Base-by-base conservation (phyloP, 2,888 invertebrate species). In the Dynastes grantii region DNA sequence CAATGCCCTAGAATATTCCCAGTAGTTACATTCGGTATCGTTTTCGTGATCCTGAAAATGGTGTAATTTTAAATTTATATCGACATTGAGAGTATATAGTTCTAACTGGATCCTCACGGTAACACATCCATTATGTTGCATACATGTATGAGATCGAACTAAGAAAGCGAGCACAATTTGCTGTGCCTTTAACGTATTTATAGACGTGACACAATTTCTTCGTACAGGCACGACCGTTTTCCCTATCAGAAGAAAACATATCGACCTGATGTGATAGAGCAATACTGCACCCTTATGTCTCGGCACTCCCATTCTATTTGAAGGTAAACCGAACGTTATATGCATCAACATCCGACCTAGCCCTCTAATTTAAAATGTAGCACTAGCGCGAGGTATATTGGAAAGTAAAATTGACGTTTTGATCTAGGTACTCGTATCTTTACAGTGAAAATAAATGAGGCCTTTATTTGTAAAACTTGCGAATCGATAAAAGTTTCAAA, bases 341-440 rank as follows among this genome's bases (percentile, higher is more conserved):
- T 45, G 40, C 37, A 58, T 58, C 58, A 40, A 73, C 58, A 58
- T 73, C 73, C 45, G 27, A 73, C 73, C 73, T 61, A 73, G 40
- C 73, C 73, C 40, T 73, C 29, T 22, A 27, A 37, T 73, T 73
- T 61, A 45, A 73, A 68, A 68, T 51, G 29, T 51, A 51, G 49
- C 27, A n/a, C 55, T 55, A 55, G 55, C 22, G 55, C 5, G 22
- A 55, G n/a, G 8, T 55, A 55, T 22, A 27, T 55, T 55, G 27
- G 22, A 55, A 55, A 9, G 55, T 55, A 22, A 4, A 55, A 22
- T 55, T 55, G 55, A 55, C 22, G 55, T 22, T 55, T 55, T 27
- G 55, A 55, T 22, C n/a, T 55, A 27, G 5, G 55, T 55, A 13
- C 13, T 53, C 16, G 53, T 16, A n/a, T n/a, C 45, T 32, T 5